A percentile compares a stretch with the other conserved stretches of the same genome.
Evolutionary conservation across 2,113 vertebrate species (phyloP).

Genomic region (Mystacornis crossleyi): DNA sequence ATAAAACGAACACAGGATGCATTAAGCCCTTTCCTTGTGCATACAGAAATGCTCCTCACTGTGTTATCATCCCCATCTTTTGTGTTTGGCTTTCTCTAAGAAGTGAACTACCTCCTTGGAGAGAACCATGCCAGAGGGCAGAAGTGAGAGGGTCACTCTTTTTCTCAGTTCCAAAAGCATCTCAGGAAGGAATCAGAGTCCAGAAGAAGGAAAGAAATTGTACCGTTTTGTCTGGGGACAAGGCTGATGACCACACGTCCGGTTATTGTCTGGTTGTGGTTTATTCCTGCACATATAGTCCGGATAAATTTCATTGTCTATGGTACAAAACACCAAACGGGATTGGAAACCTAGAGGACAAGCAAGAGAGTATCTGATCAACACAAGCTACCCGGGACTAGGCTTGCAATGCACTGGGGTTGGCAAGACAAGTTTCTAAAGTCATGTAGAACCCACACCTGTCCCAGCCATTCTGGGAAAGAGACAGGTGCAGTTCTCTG

Average conservation of each 20-base stretch:
- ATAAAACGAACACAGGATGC: not conserved
- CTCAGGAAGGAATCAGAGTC: not conserved
- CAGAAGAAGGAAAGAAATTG: not conserved
- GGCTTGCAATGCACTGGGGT: not conserved
- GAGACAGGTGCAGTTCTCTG: not conserved
- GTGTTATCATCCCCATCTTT: not conserved
- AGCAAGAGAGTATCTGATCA: not conserved
- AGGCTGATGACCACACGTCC: conserved; percentile 84
- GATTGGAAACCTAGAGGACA: conserved; percentile 86
- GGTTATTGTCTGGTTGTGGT: conserved; percentile 79
- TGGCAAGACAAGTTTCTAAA: not conserved
- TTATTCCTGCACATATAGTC: conserved; percentile 85
- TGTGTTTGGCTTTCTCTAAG: not conserved
- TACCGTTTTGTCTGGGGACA: conserved; percentile 89
- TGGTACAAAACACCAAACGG: conserved; percentile 88
- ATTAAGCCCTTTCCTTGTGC: not conserved
- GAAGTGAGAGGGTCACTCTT: not conserved
- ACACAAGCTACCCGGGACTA: not conserved
- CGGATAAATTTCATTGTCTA: conserved; percentile 87
- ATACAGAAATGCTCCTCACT: not conserved
- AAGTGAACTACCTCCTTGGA: not conserved
- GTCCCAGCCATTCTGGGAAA: not conserved
- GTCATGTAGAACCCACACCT: not conserved
- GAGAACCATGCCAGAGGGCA: not conserved
- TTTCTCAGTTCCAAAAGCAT: not conserved